Conservation (phyloP, 1,140 invertebrate species). For the Latrodectus geometricus region DNA sequence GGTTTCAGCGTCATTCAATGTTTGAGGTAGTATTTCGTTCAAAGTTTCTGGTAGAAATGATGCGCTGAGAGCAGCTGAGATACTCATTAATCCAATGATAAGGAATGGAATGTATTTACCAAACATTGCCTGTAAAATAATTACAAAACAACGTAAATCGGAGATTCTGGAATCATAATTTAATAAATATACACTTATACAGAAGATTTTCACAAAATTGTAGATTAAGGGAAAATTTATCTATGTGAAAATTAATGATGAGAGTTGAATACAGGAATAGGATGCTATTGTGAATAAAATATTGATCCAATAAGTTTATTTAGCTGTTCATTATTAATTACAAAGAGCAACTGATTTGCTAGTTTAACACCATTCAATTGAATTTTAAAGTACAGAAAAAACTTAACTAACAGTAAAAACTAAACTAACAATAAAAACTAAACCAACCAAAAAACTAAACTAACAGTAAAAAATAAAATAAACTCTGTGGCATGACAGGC, state of each 20-base stretch:
- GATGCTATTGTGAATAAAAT: not conserved
- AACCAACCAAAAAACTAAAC: no score
- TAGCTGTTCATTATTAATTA: not conserved
- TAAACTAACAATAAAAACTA: no score
- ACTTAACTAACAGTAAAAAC: no score
- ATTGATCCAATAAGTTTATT: not conserved
- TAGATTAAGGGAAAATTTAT: not conserved
- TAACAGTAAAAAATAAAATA: no score
- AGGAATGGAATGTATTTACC: slow-evolving; percentile 66
- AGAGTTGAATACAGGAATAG: not conserved
- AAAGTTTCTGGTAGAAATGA: slow-evolving; percentile 67
- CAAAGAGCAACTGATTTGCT: no score
- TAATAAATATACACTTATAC: not conserved
- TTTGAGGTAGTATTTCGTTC: slow-evolving; percentile 66
- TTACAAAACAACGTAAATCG: not conserved
- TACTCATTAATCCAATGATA: slow-evolving; percentile 66
- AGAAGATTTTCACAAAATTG: no score
- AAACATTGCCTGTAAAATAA: slow-evolving; percentile 63
- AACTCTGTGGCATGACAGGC: no score
- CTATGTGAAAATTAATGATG: not conserved
- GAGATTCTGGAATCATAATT: not conserved
- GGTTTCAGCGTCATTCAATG: slow-evolving; percentile 66
- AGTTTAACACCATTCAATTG: no score
- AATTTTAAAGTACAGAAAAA: no score
- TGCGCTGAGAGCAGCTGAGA: slow-evolving; percentile 65